Base-by-base conservation (phyloP, 92 coral and sea anemone species). In the Porites cylindrica region DNA sequence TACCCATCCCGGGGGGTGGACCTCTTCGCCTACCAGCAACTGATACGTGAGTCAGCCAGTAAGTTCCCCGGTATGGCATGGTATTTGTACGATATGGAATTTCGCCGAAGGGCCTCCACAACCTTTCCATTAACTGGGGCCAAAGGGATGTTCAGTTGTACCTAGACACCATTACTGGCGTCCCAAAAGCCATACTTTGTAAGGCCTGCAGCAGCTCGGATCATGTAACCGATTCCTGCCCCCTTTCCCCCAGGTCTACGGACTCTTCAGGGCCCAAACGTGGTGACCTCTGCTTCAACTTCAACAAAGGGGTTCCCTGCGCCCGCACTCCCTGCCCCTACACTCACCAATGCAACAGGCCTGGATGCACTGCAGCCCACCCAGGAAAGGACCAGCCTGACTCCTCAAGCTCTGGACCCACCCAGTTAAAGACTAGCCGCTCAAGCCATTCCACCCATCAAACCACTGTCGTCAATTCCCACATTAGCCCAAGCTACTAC, bases 31-130 rank as follows among this genome's bases (percentile, higher is more conserved):
- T 53, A 7, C 58, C 58, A 53, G 58, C 58, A 53, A 20, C 29
- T 56, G 12, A 69, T 69, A 1, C 24, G 20, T 13, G 74, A 32
- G 1, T 13, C 74, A 17, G 76, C 58, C 10, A 23, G 52, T 10
- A 76, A 76, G 53, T 75, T 75, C 18, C 79, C 79, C 2, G 50
- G 79, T n/a, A 75, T 75, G 66, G 50, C 79, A 1, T 75, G 78
- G 78, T 74, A 74, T 26, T 62, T 52, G 58, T 53, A 53, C 1
- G 58, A 53, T 11, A 11, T 53, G 12, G 58, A 53, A 53, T 53
- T 53, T 11, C 58, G 58, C 58, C 1, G 58, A 7, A 0, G 58
- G 58, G 58, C 58, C 12, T 53, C 1, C 58, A 53, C 58, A 53
- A 53, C 58, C 58, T 53, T 53, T 53, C 58, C 12, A 53, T 53